Evolutionary conservation across 1,140 invertebrate genomes (phyloP).

Genomic region (Apis laboriosa): DNA sequence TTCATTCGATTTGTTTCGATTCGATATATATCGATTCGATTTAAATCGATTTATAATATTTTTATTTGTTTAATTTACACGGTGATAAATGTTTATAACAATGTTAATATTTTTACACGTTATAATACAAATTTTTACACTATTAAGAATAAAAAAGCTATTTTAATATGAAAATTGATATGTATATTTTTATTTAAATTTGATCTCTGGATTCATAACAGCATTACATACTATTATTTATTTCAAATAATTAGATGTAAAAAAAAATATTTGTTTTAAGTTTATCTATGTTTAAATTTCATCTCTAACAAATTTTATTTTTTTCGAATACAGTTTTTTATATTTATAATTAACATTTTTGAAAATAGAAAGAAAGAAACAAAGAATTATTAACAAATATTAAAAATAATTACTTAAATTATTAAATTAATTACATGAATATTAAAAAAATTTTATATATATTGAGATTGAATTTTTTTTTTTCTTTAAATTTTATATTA

Average conservation of each 20-base stretch:
- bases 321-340: not conserved
- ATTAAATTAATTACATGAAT: not conserved
- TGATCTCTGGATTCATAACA: too few species aligned
- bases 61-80: not conserved
- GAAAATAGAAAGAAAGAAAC: not conserved
- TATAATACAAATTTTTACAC: not conserved
- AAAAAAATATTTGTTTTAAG: not conserved
- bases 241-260: not conserved
- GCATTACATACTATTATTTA: not conserved
- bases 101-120: not conserved
- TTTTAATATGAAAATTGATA: not conserved
- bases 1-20: not conserved
- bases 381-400: not conserved
- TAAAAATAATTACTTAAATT: not conserved
- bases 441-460: not conserved
- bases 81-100: not conserved
- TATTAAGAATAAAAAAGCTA: not conserved
- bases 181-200: too few species aligned
- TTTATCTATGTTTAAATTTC: not conserved
- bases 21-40: constrained; percentile 7
- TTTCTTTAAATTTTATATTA: not conserved
- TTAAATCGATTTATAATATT: not conserved
- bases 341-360: not conserved
- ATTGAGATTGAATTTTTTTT: not conserved
- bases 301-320: constrained; percentile 25